Base-by-base conservation (phyloP, 2,888 invertebrate species). In the Eupeodes latifasciatus region DNA sequence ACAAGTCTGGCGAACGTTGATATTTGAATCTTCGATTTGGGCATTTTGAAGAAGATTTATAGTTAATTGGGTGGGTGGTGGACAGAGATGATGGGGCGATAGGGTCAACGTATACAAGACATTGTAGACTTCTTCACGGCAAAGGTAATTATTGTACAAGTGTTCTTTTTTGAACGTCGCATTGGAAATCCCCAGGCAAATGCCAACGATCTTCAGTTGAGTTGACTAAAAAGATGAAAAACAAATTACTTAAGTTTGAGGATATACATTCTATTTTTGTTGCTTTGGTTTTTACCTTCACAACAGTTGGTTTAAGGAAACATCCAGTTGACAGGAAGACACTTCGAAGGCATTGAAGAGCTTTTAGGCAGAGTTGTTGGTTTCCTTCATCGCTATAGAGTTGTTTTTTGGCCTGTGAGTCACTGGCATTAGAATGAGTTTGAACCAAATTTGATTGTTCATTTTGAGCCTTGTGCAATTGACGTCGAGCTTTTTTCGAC, bases 401-500 rank as follows among this genome's bases (percentile, higher is more conserved):
- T 6, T 89, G 86, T 82, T 90, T 91, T n/a, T 84, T 89, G 16
- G 83, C 90, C 11, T 87, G 82, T n/a, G 89, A 85, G 49, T 90
- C 90, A 72, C 88, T 81, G 5, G 74, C 57, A 72, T 90, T 91
- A 1, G 91, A 90, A 83, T 91, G 90, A 0, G 83, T 85, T 89
- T 92, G 91, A 6, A 89, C 82, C 16, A 92, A 89, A 66, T 91
- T 91, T 2, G 92, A 91, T 71, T 91, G 89, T 14, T 92, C 91
- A 85, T 92, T 91, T 89, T 92, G 92, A 0, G 91, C 90, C 76
- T 91, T 92, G n/a, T 92, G 91, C 14, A 92, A 76, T 75, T 91
- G 91, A 12, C 91, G 90, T n/a, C 92, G 90, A 5, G 92, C 92
- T 83, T 92, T 92, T 78, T 92, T 92, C 0, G 92, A 91, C 90